A percentile compares a stretch with the other conserved stretches of the same genome.
Evolutionary conservation across 2,113 vertebrate species (phyloP).

Genomic region (Ictalurus furcatus): DNA sequence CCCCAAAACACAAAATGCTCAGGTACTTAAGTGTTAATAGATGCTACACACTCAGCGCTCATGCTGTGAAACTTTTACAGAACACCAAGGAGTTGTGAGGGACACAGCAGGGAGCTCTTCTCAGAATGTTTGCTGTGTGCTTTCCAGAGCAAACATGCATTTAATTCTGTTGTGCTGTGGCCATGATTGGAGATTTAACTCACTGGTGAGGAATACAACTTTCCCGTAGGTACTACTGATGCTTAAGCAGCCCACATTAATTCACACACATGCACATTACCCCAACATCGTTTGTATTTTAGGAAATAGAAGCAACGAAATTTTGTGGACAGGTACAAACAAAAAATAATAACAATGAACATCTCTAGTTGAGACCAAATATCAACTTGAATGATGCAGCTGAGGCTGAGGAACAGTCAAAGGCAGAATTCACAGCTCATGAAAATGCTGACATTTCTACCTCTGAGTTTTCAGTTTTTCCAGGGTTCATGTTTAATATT

Average conservation of each 20-base stretch:
- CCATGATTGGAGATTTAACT: constrained; percentile 11
- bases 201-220: neutral
- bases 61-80: constrained; percentile 45
- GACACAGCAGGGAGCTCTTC: constrained; percentile 48
- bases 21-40: constrained; percentile 52
- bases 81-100: constrained; percentile 40
- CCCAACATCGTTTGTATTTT: neutral
- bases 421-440: neutral
- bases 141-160: constrained; percentile 49
- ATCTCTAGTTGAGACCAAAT: neutral
- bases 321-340: neutral
- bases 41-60: constrained; percentile 38
- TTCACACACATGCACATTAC: neutral
- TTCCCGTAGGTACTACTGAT: neutral
- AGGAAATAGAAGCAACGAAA: neutral
- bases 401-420: neutral
- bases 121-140: constrained; percentile 44
- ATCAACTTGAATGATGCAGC: neutral
- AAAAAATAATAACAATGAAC: neutral
- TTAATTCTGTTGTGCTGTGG: constrained; percentile 21
- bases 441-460: neutral
- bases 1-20: constrained; percentile 28
- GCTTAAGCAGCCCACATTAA: neutral
- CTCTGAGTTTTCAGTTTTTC: neutral
- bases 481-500: neutral